A percentile compares a stretch with the other conserved stretches of the same genome.
phyloP scores from a whole-genome alignment of 2,888 invertebrate species.

The Dryococelus australis region DNA sequence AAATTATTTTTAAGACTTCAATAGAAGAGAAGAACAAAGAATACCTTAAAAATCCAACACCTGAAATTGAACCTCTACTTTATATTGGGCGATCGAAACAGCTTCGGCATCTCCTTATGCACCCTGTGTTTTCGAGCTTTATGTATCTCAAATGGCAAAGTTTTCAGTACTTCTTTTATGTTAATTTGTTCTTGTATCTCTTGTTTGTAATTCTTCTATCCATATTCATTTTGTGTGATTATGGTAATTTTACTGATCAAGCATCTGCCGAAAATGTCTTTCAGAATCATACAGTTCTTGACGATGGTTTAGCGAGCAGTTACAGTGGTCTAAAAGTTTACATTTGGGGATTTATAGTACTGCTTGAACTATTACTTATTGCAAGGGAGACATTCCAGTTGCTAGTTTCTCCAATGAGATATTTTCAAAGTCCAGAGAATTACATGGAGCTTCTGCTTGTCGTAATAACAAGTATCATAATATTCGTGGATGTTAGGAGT shows the following conservation, averaged over 20 bases:
- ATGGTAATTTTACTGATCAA: slow-evolving; percentile 50
- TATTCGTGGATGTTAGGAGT: slow-evolving; percentile 22
- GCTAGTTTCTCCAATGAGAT: slow-evolving; percentile 70
- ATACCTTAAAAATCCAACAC: neutral
- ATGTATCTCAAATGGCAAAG: slow-evolving; percentile 82
- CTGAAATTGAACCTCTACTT: slow-evolving; percentile 67
- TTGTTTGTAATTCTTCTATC: slow-evolving; percentile 73
- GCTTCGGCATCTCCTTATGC: slow-evolving; percentile 73
- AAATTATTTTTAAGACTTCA: neutral
- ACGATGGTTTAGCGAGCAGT: neutral
- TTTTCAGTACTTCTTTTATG: slow-evolving; percentile 74
- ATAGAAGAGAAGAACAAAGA: neutral
- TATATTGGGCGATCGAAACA: slow-evolving; percentile 75
- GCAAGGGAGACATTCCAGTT: slow-evolving; percentile 76
- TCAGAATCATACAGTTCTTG: neutral
- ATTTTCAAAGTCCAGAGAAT: slow-evolving; percentile 76
- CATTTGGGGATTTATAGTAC: slow-evolving; percentile 41
- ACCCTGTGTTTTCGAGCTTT: slow-evolving; percentile 81
- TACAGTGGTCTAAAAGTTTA: neutral
- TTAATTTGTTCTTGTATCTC: slow-evolving; percentile 75
- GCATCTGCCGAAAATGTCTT: neutral
- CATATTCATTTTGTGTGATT: slow-evolving; percentile 72
- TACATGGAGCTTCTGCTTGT: slow-evolving; percentile 76
- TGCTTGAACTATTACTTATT: slow-evolving; percentile 68
- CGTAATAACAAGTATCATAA: slow-evolving; percentile 66